These are phyloP conservation scores for Sipha maydis DNA, from an alignment of 2,888 invertebrate genomes.

Conservation along the genomic window DNA sequence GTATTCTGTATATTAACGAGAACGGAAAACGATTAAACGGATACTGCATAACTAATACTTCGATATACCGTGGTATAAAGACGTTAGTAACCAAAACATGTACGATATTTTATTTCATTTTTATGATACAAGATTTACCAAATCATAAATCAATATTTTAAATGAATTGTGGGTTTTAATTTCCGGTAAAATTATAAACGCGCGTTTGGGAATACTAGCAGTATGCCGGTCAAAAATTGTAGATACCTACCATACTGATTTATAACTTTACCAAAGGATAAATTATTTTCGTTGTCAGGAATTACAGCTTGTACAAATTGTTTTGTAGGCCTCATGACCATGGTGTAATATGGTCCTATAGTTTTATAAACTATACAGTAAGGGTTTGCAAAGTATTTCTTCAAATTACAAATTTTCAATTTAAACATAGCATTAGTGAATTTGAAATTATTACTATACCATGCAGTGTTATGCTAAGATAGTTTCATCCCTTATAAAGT, in stretches of 20 bases:
- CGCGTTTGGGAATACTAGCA: not conserved
- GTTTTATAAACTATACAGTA: not conserved
- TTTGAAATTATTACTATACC: too few species aligned
- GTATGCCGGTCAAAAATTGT: not conserved
- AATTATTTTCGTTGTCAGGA: not conserved
- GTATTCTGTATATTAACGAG: too few species aligned
- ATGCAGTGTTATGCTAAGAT: too few species aligned
- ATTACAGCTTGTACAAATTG: not conserved
- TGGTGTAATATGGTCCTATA: not conserved
- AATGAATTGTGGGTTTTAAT: constrained; percentile 13
- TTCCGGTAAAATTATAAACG: constrained; percentile 36
- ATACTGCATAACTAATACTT: not conserved
- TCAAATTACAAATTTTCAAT: not conserved
- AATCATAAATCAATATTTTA: constrained; percentile 24
- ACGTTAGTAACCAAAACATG: not conserved
- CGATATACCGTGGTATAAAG: not conserved
- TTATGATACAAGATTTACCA: not conserved
- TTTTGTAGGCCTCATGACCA: not conserved
- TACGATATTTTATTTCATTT: not conserved
- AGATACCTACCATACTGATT: not conserved
- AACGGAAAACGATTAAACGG: not conserved
- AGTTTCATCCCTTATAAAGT: too few species aligned
- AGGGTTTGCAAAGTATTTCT: not conserved
- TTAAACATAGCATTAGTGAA: too few species aligned
- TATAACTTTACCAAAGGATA: not conserved